Conservation (phyloP, 1,140 invertebrate genomes). For the Mamestra configurata region DNA sequence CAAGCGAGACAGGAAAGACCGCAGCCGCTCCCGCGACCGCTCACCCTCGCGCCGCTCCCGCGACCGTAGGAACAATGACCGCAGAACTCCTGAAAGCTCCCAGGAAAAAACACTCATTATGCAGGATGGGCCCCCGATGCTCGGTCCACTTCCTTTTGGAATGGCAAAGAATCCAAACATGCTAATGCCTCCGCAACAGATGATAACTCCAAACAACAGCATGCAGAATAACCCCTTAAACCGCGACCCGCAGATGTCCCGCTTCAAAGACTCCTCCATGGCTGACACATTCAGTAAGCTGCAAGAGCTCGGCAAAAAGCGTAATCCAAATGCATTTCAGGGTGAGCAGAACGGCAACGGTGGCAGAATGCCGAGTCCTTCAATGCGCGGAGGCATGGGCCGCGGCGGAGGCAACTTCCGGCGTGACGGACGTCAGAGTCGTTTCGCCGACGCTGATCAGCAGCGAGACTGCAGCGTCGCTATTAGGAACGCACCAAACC, state of each 20-base stretch:
- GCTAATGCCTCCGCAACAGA: slow-evolving; percentile 36
- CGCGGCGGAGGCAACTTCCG: slow-evolving; percentile 66
- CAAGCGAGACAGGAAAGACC: slow-evolving; percentile 86
- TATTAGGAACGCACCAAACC: slow-evolving; percentile 90
- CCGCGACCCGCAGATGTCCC: slow-evolving; percentile 54
- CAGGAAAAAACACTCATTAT: slow-evolving; percentile 64
- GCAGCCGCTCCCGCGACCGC: slow-evolving; percentile 85
- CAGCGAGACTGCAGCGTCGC: slow-evolving; percentile 89
- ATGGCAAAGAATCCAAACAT: slow-evolving; percentile 47
- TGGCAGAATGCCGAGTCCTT: slow-evolving; percentile 54
- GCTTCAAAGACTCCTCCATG: slow-evolving; percentile 74
- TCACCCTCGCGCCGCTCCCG: slow-evolving; percentile 73
- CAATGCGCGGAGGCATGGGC: slow-evolving; percentile 59
- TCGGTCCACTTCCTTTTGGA: not conserved
- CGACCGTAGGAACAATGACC: slow-evolving; percentile 79
- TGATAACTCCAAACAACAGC: slow-evolving; percentile 47
- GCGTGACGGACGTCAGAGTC: slow-evolving; percentile 68
- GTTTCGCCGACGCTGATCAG: slow-evolving; percentile 66
- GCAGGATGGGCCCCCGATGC: not conserved
- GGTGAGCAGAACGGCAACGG: slow-evolving; percentile 71
- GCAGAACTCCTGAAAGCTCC: slow-evolving; percentile 77
- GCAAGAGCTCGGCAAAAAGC: slow-evolving; percentile 89
- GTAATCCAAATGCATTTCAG: slow-evolving; percentile 90
- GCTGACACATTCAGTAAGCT: slow-evolving; percentile 82
- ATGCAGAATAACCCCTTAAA: slow-evolving; percentile 62